Evolutionary conservation across 2,888 invertebrate species (phyloP), one percentile per base, ranked within the genome.

Genomic region (Chloromyia formosa): DNA sequence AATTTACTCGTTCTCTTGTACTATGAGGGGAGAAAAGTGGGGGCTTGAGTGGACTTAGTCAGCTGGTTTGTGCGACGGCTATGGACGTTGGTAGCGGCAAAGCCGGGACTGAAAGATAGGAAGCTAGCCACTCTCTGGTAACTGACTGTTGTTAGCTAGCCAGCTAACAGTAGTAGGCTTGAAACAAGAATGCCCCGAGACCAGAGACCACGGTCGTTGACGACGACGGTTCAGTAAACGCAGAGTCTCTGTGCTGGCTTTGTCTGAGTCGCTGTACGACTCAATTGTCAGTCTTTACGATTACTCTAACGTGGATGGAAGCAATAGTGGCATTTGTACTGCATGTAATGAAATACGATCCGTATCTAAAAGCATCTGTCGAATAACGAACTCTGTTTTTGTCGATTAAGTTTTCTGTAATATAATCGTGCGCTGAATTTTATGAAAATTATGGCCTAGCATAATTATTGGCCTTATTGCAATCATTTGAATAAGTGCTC

Each of bases 251-350:
- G 66, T 7, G 60, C 73, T 77, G 66, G 68, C 73, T 76, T 42
- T 81, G 85, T 68, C 81, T 82, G 73, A 83, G 84, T 74, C 82
- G 83, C 74, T 84, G 84, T 54, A 81, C 81, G 56, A 82, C 7
- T 35, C 27, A 35, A 35, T 35, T 35, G 85, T 80, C 87, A 87
- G 81, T 86, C 88, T 82, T 84, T 87, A 83, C 86, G 82, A 83
- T 82, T 83, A 83, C 84, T 85, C 82, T 81, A 82, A 81, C 83
- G 85, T 84, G 85, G 81, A 82, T 84, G 83, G 85, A 76, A 73
- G 73, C 73, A 74, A 74, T 54, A 74, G 71, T 71, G 71, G 58
- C 56, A 71, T 73, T 40, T 53, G 56, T 62, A 53, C 73, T 71
- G 5, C 27, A 71, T 58, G 71, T 58, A 71, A 71, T 71, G 58